Evolutionary conservation across 2,888 invertebrate genomes (phyloP).

Genomic region (Gerris lacustris): DNA sequence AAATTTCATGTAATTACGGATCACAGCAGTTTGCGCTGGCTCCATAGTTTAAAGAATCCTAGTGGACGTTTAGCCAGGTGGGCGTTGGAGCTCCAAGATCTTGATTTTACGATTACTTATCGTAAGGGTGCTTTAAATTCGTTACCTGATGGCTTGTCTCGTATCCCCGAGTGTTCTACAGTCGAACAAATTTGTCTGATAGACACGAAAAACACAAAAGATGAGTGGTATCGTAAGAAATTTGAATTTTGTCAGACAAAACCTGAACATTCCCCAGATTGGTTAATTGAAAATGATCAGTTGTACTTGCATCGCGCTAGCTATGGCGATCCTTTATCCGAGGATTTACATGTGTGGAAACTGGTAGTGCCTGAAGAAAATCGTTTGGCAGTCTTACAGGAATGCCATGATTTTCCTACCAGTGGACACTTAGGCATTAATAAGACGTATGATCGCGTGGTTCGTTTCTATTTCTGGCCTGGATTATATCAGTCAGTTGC

Average conservation of each 20-base stretch:
- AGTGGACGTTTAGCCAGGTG: conserved; percentile 28
- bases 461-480: conserved; percentile 17
- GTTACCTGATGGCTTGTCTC: not conserved
- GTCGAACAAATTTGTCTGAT: not conserved
- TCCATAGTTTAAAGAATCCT: conserved; percentile 27
- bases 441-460: conserved; percentile 19
- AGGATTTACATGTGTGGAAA: conserved; percentile 14
- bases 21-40: conserved; percentile 28
- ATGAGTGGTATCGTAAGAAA: conserved; percentile 16
- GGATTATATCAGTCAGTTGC: conserved; percentile 14
- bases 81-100: conserved; percentile 26
- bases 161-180: not conserved
- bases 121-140: conserved; percentile 11
- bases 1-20: conserved; percentile 31
- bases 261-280: conserved; percentile 14
- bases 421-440: conserved; percentile 21
- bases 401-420: conserved; percentile 19
- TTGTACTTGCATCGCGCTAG: conserved; percentile 9
- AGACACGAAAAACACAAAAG: conserved; percentile 5
- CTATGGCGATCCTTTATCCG: conserved; percentile 12
- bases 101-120: conserved; percentile 21
- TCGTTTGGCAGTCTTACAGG: conserved; percentile 12
- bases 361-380: conserved; percentile 16
- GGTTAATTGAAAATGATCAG: conserved; percentile 12
- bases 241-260: conserved; percentile 4